Conservation (phyloP, 2,888 invertebrate genomes). For the Scaeva pyrastri region DNA sequence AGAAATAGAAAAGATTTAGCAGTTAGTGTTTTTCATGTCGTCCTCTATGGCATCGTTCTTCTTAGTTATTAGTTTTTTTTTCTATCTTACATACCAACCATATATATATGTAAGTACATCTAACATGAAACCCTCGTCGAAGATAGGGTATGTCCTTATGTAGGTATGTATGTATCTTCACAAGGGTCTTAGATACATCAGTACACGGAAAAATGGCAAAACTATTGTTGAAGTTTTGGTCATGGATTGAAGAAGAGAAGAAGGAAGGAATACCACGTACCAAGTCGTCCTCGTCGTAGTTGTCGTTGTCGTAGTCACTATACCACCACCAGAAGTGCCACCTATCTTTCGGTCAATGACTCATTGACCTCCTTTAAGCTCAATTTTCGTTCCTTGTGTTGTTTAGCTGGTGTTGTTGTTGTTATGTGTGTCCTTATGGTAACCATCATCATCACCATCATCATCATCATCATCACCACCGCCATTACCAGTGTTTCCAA, state of each 20-base stretch:
- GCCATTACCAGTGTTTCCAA: background rate
- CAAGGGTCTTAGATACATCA: background rate
- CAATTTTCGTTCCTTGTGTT: slow-evolving; percentile 39
- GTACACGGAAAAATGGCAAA: slow-evolving; percentile 11
- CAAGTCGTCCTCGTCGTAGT: slow-evolving; percentile 3
- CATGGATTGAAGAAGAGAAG: slow-evolving; percentile 24
- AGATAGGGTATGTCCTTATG: slow-evolving; percentile 35
- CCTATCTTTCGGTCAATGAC: slow-evolving; percentile 75
- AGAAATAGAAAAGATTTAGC: slow-evolving; percentile 27
- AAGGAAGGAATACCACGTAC: slow-evolving; percentile 29
- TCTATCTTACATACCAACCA: background rate
- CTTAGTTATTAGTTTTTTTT: slow-evolving; percentile 20
- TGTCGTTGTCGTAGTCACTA: background rate
- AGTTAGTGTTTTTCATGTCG: slow-evolving; percentile 46
- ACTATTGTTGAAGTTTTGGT: slow-evolving; percentile 55
- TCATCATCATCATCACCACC: slow-evolving; percentile 15
- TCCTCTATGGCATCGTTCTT: slow-evolving; percentile 59
- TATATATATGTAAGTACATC: background rate
- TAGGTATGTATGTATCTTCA: background rate
- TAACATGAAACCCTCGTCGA: background rate
- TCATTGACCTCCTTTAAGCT: slow-evolving; percentile 72
- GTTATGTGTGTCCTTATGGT: slow-evolving; percentile 38
- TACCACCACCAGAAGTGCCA: slow-evolving; percentile 49
- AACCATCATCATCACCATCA: slow-evolving; percentile 26
- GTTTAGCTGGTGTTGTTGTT: slow-evolving; percentile 7